Evolutionary conservation across 2,113 vertebrate species (phyloP).

Genomic region (Rattus rattus): DNA sequence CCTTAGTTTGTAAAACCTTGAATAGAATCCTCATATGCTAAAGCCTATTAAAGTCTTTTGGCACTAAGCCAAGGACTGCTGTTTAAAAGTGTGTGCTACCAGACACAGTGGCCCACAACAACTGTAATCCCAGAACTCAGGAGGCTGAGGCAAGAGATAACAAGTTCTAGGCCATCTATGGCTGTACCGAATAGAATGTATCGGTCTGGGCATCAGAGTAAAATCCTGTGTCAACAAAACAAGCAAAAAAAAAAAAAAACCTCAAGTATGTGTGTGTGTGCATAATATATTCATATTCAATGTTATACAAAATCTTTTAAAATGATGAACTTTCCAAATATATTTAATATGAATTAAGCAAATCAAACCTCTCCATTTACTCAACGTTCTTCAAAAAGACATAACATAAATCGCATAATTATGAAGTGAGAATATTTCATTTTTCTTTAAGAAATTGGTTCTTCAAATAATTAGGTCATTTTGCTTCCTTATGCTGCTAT

Average conservation of each 20-base stretch:
- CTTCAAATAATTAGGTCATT: slow-evolving; percentile 72
- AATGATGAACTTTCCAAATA: background rate
- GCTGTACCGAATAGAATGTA: background rate
- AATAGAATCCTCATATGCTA: background rate
- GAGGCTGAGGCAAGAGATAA: background rate
- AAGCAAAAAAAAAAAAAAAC: background rate
- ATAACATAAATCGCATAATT: slow-evolving; percentile 47
- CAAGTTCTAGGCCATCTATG: background rate
- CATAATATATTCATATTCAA: slow-evolving; percentile 31
- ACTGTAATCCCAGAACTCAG: background rate
- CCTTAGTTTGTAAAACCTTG: background rate
- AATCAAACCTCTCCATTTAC: slow-evolving; percentile 3
- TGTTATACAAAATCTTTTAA: slow-evolving; percentile 48
- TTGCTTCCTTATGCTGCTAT: slow-evolving; percentile 39
- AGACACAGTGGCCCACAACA: background rate
- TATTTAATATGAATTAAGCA: slow-evolving; percentile 50
- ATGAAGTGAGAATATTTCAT: slow-evolving; percentile 1
- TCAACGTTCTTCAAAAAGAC: slow-evolving; percentile 43
- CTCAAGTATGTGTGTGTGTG: background rate
- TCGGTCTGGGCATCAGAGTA: background rate
- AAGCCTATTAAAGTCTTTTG: slow-evolving; percentile 5
- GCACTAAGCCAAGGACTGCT: background rate
- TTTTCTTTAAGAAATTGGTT: slow-evolving; percentile 72
- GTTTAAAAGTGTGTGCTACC: background rate
- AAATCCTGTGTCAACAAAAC: background rate